Evolutionary conservation across 2,113 vertebrate genomes (phyloP).

Genomic region (Plecotus auritus): DNA sequence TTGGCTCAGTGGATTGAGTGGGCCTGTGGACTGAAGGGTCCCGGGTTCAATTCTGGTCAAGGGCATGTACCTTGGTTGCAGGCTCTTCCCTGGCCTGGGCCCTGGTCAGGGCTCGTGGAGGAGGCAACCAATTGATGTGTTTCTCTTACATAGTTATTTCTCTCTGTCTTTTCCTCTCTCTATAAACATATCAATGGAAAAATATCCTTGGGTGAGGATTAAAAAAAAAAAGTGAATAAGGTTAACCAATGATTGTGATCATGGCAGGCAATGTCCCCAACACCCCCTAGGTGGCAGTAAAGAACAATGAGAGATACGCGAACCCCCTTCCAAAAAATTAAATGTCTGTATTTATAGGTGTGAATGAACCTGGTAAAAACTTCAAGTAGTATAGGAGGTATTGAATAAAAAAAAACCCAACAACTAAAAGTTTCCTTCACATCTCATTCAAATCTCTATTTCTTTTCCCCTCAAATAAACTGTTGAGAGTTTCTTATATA

Average conservation of each 20-base stretch:
- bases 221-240: no score
- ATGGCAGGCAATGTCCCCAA: not conserved
- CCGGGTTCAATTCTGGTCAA: no score
- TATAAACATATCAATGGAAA: no score
- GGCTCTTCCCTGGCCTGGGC: no score
- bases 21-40: no score
- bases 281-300: not conserved
- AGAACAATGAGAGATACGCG: not conserved
- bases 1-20: no score
- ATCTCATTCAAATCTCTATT: not conserved
- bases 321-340: not conserved
- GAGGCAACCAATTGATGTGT: no score
- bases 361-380: not conserved
- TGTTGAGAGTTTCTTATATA: not conserved
- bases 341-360: not conserved
- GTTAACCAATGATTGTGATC: not conserved
- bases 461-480: not conserved
- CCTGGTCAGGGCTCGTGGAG: no score
- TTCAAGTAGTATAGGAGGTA: not conserved
- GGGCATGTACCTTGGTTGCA: no score
- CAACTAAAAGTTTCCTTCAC: not conserved
- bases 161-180: no score
- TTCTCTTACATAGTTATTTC: no score
- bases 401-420: not conserved
- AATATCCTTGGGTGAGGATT: no score